phyloP scores from a whole-genome alignment of 2,888 invertebrate species.

The Eristalinus sepulchralis region DNA sequence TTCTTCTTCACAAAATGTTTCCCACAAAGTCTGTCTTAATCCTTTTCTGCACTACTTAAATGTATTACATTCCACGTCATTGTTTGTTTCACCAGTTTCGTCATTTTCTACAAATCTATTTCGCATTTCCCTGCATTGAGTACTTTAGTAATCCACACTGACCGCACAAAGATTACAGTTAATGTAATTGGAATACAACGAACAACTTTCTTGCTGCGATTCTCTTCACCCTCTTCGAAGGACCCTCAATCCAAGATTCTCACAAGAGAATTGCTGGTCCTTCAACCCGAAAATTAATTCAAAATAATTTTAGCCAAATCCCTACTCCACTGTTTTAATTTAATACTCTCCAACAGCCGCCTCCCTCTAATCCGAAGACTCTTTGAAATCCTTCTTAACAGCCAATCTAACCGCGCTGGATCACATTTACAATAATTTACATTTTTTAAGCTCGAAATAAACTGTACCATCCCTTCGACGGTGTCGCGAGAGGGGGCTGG shows the following conservation, averaged over 20 bases:
- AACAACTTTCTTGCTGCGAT: slow-evolving; percentile 47
- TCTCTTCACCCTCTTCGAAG: slow-evolving; percentile 12
- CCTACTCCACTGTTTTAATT: slow-evolving; percentile 73
- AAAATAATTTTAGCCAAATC: slow-evolving; percentile 74
- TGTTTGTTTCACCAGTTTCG: neutral
- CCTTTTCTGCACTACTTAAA: neutral
- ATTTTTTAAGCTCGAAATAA: slow-evolving; percentile 74
- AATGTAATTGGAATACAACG: slow-evolving; percentile 69
- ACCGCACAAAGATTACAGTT: slow-evolving; percentile 67
- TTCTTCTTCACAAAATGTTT: neutral
- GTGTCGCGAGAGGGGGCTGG: slow-evolving; percentile 18
- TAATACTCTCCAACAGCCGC: slow-evolving; percentile 67
- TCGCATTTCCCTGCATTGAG: slow-evolving; percentile 23
- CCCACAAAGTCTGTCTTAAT: neutral
- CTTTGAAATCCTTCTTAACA: slow-evolving; percentile 73
- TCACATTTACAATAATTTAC: slow-evolving; percentile 77
- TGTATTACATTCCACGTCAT: neutral
- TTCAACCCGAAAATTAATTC: slow-evolving; percentile 74
- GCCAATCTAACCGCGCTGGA: slow-evolving; percentile 74
- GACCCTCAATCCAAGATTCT: slow-evolving; percentile 39
- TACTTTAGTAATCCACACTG: slow-evolving; percentile 56
- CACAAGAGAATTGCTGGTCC: slow-evolving; percentile 39
- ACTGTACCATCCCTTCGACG: slow-evolving; percentile 68
- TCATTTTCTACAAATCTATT: slow-evolving; percentile 27
- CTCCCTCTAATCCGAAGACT: slow-evolving; percentile 60